Percentiles rank a stretch among this genome's conserved stretches.
Conservation (phyloP, 2,888 invertebrate species). For the Tethea ocularis region DNA sequence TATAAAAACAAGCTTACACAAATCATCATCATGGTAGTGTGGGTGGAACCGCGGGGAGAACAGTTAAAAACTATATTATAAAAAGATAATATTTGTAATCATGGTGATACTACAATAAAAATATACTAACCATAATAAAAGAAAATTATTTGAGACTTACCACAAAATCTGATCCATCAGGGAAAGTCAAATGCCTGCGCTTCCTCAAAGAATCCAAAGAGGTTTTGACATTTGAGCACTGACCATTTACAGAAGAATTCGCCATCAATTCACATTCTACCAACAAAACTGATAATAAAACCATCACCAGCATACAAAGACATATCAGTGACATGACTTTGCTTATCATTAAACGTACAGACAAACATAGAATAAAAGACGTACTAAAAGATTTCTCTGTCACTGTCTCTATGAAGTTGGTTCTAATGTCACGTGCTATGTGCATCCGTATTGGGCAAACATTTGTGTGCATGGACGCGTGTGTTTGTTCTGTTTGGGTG, state of each 20-base stretch:
- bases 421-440: not conserved
- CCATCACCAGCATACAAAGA: not conserved
- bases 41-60: too few relatives aligned
- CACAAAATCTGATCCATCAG: slow-evolving; percentile 58
- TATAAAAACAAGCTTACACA: too few relatives aligned
- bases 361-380: not conserved
- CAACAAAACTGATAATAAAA: not conserved
- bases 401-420: not conserved
- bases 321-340: slow-evolving; percentile 3
- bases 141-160: slow-evolving; percentile 53
- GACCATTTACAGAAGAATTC: slow-evolving; percentile 30
- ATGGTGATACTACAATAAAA: not conserved
- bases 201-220: slow-evolving; percentile 54
- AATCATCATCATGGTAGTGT: too few relatives aligned
- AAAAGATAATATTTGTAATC: too few relatives aligned
- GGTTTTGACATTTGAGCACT: slow-evolving; percentile 66
- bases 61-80: too few relatives aligned
- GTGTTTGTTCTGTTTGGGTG: too few relatives aligned
- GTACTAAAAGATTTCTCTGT: not conserved
- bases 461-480: not conserved
- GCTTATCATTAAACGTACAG: not conserved
- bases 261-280: slow-evolving; percentile 7
- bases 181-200: slow-evolving; percentile 65
- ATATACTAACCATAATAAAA: slow-evolving; percentile 6
- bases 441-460: not conserved